Evolutionary conservation across 2,888 invertebrate genomes (phyloP).

Genomic region (Zygaena filipendulae): DNA sequence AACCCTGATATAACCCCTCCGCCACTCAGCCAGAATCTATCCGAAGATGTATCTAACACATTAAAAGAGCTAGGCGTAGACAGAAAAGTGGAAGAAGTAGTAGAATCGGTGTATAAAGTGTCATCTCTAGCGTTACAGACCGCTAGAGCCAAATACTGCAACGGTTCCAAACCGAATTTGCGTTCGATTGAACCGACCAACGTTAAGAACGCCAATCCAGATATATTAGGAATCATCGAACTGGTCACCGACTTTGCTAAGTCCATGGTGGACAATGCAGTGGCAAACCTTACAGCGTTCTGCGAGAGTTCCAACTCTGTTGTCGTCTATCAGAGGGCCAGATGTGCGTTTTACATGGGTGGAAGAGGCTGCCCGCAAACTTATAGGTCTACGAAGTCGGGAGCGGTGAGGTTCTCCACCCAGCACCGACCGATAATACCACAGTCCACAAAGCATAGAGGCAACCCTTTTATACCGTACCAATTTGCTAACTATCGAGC

Average conservation of each 20-base stretch:
- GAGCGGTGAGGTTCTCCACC: constrained; percentile 24
- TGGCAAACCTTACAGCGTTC: constrained; percentile 30
- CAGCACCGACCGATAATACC: constrained; percentile 27
- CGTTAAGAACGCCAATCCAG: constrained; percentile 11
- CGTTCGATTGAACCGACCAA: constrained; percentile 7
- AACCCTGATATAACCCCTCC: constrained; percentile 47
- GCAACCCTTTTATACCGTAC: neutral
- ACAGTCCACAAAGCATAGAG: constrained; percentile 25
- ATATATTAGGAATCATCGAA: constrained; percentile 28
- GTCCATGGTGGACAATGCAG: constrained; percentile 25
- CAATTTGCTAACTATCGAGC: constrained; percentile 11
- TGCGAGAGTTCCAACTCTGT: constrained; percentile 26
- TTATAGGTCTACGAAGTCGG: constrained; percentile 29
- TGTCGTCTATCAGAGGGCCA: constrained; percentile 23
- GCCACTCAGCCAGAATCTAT: constrained; percentile 13
- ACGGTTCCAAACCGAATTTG: constrained; percentile 16
- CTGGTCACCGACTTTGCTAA: constrained; percentile 25
- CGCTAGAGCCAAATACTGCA: constrained; percentile 34
- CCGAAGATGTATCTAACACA: constrained; percentile 9
- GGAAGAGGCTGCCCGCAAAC: constrained; percentile 16
- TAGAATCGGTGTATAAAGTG: constrained; percentile 30
- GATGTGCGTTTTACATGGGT: constrained; percentile 17
- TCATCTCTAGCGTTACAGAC: constrained; percentile 28
- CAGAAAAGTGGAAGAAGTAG: constrained; percentile 27
- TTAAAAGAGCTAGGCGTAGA: constrained; percentile 30